These are phyloP conservation scores for Tetragnatha montana DNA, from an alignment of 2,888 invertebrate genomes.

Conservation along the genomic window DNA sequence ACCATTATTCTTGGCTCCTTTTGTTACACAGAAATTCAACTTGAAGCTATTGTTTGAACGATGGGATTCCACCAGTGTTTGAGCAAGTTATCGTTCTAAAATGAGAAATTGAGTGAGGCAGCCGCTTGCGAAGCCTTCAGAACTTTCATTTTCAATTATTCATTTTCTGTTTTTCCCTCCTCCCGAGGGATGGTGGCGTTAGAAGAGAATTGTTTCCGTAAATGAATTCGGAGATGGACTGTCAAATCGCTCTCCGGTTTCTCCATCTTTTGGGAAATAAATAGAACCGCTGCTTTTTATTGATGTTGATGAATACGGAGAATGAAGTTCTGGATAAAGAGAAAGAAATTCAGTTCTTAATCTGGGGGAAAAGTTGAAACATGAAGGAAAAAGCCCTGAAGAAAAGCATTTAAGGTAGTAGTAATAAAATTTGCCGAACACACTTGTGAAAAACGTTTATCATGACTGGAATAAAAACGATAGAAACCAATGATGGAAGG, in stretches of 20 bases:
- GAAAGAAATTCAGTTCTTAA: not conserved
- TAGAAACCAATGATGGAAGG: too few relatives aligned
- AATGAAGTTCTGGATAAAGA: not conserved
- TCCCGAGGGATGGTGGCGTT: not conserved
- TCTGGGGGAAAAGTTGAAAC: not conserved
- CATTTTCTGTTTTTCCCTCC: not conserved
- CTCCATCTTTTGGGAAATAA: not conserved
- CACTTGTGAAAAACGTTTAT: too few relatives aligned
- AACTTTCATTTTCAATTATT: conserved; percentile 19
- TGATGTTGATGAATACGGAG: not conserved
- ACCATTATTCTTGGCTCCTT: conserved; percentile 13
- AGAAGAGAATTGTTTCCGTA: not conserved
- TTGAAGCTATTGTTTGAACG: conserved; percentile 25
- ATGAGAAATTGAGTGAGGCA: conserved; percentile 34
- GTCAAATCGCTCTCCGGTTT: not conserved
- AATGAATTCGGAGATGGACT: not conserved
- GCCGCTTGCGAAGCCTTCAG: not conserved
- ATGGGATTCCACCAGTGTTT: not conserved
- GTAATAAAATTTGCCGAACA: too few relatives aligned
- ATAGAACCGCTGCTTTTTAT: not conserved
- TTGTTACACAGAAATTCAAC: conserved; percentile 31
- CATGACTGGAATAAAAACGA: too few relatives aligned
- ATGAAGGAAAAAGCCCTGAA: not conserved
- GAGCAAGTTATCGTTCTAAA: conserved; percentile 17
- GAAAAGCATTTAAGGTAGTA: not conserved